These are phyloP conservation scores for Ophioninae sp. DNA, from an alignment of 2,888 invertebrate genomes.

Conservation along the genomic window DNA sequence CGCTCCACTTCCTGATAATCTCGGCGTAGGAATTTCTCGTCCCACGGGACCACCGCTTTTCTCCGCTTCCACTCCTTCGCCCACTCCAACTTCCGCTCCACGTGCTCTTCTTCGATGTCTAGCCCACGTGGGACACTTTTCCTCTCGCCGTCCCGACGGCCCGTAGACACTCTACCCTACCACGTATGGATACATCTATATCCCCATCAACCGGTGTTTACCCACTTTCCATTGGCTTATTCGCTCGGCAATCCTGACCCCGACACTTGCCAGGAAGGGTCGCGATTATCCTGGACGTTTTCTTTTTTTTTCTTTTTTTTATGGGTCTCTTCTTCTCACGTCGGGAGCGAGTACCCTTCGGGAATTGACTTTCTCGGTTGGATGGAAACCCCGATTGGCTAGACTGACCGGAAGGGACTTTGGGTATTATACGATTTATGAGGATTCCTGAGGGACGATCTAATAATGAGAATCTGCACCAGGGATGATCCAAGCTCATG, in stretches of 20 bases:
- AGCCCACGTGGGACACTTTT: slow-evolving; percentile 63
- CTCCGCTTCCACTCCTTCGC: slow-evolving; percentile 45
- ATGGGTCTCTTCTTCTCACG: background rate
- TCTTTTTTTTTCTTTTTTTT: background rate
- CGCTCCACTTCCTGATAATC: slow-evolving; percentile 76
- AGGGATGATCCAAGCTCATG: too few relatives aligned
- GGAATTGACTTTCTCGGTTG: background rate
- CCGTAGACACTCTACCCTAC: slow-evolving; percentile 68
- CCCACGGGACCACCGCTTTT: slow-evolving; percentile 54
- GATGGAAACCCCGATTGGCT: background rate
- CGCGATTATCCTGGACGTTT: background rate
- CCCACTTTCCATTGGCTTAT: slow-evolving; percentile 15
- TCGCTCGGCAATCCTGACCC: background rate
- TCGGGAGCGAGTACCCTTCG: background rate
- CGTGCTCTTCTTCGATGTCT: slow-evolving; percentile 62
- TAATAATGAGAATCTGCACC: too few relatives aligned
- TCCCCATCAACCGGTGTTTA: background rate
- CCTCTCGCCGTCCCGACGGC: slow-evolving; percentile 64
- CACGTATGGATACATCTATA: slow-evolving; percentile 16
- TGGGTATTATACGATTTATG: background rate
- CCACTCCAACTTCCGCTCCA: slow-evolving; percentile 62
- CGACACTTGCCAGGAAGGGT: background rate
- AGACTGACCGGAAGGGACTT: background rate
- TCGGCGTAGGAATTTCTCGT: slow-evolving; percentile 73
- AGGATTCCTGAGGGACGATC: too few relatives aligned